Evolutionary conservation across 2,113 vertebrate genomes (phyloP), one percentile per base, ranked within the genome.

Genomic region (Clarias magur): DNA sequence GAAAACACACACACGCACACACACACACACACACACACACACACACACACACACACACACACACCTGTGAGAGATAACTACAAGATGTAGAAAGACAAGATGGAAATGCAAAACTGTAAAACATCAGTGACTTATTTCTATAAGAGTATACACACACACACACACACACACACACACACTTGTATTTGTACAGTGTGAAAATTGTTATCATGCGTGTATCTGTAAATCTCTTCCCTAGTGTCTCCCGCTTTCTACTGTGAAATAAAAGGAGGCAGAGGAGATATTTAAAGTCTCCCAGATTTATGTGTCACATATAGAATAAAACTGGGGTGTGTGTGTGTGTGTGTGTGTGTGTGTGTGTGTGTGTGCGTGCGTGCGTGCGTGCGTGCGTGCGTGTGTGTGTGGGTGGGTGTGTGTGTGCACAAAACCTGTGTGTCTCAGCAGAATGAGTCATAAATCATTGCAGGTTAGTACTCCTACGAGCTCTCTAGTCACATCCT

Each of bases 361-460:
- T 84, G 83, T 84, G 67, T 73, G 82, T 83, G 62, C 68, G 42
- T 86, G 27, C 27, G 75, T 75, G 82, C 38, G 62, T 87, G 80
- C n/a, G 59, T 21, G 59, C 2, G 34, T 34, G 34, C 2, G 34
- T 34, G 34, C 2, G 38, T 59, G 63, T 80, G 85, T 91, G 86
- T 84, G 38, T 92, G 34, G 1, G 34, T 1, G 34, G 1, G 2
- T 1, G 34, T 34, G 34, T 4, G 54, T 8, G 25, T 15, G 54
- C 27, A 23, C n/a, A 19, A 76, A 76, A 38, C 21, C 86, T 56
- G 79, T 63, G 27, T 23, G 56, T 84, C 57, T 81, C 57, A 81
- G 75, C 85, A 80, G 84, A 17, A 19, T 62, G 85, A 23, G 48
- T 73, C 65, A 84, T 87, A 80, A 87, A 86, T 82, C 76, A 89